Evolutionary conservation across 2,797 vertebrate species (phyloP).

Genomic region (Chlorospingus semifuscus): DNA sequence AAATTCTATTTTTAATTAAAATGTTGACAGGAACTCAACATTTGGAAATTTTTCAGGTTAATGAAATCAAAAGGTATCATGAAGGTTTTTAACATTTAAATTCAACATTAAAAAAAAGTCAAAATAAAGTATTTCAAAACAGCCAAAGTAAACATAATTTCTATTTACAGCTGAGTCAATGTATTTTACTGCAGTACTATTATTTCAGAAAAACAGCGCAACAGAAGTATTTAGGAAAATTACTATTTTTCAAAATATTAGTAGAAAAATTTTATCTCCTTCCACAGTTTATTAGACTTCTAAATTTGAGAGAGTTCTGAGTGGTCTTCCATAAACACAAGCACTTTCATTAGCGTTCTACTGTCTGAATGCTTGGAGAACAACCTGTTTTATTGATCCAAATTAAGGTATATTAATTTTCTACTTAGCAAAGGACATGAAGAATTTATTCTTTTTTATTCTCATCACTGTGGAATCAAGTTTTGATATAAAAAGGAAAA

Average conservation of each 20-base stretch:
- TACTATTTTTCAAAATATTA: background rate
- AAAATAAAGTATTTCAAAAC: background rate
- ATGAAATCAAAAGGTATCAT: background rate
- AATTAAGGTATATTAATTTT: background rate
- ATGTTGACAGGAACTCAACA: background rate
- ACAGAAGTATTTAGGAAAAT: background rate
- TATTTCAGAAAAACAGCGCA: background rate
- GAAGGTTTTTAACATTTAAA: background rate
- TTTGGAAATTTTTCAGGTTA: background rate
- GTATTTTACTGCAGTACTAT: background rate
- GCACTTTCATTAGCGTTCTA: background rate
- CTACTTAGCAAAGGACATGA: background rate
- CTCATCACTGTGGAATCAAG: background rate
- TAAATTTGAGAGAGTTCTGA: background rate
- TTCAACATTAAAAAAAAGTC: background rate
- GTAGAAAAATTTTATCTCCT: background rate
- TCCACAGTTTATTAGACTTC: background rate
- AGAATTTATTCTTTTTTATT: background rate
- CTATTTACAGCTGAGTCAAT: background rate
- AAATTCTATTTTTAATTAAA: background rate
- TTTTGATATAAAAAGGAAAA: background rate
- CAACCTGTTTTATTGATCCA: background rate
- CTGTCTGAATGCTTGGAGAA: background rate
- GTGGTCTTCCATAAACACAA: background rate
- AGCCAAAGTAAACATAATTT: background rate